phyloP scores from a whole-genome alignment of 1,140 invertebrate genomes.

The Pseudomyrmex cubaensis region DNA sequence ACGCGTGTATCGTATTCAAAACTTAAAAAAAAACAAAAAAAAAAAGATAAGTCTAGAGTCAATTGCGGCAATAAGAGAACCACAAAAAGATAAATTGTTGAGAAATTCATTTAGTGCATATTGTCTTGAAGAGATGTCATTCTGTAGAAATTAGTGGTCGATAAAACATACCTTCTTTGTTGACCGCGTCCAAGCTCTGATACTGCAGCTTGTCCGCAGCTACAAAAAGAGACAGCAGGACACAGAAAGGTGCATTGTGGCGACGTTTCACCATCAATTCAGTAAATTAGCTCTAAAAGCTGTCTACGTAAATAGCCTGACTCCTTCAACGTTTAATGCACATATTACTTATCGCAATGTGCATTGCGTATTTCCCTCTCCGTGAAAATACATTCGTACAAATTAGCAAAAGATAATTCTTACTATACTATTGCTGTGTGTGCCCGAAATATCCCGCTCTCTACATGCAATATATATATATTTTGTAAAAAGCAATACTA shows the following conservation, averaged over 20 bases:
- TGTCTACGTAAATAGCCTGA: slow-evolving; percentile 17
- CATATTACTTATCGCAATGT: no score
- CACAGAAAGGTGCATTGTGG: slow-evolving; percentile 72
- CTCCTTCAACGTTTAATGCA: slow-evolving; percentile 21
- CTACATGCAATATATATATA: neutral
- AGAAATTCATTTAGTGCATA: slow-evolving; percentile 11
- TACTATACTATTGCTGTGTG: no score
- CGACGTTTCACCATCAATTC: slow-evolving; percentile 41
- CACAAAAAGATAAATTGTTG: slow-evolving; percentile 13
- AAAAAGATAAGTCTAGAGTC: no score
- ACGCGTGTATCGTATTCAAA: no score
- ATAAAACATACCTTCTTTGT: slow-evolving; percentile 86
- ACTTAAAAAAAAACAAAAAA: no score
- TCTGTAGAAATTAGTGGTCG: slow-evolving; percentile 44
- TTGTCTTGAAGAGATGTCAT: slow-evolving; percentile 31
- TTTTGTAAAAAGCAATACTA: no score
- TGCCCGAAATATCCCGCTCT: no score
- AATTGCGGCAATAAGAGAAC: neutral
- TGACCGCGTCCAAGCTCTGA: slow-evolving; percentile 88
- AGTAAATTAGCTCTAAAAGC: slow-evolving; percentile 47
- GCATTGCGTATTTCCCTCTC: no score
- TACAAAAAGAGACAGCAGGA: slow-evolving; percentile 84
- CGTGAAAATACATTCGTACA: no score
- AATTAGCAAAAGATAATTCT: no score
- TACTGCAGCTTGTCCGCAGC: slow-evolving; percentile 87